These are phyloP conservation scores for Conops quadrifasciatus DNA, from an alignment of 2,888 invertebrate genomes.

Conservation along the genomic window DNA sequence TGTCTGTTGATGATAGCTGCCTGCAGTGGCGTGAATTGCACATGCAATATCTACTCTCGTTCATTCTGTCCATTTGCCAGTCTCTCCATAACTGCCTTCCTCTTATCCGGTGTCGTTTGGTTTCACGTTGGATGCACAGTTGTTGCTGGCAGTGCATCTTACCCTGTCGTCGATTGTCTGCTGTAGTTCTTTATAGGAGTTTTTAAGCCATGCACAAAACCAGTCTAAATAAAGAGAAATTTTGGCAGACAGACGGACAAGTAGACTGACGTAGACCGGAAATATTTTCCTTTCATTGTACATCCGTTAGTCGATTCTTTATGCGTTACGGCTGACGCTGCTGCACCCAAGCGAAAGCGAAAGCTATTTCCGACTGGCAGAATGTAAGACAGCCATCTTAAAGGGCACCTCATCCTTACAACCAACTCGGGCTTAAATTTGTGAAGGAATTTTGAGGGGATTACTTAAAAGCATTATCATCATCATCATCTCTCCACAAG, in stretches of 20 bases:
- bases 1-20: constrained; percentile 1
- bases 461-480: not conserved
- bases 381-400: not conserved
- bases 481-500: too few species aligned
- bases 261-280: not conserved
- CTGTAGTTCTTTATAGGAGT: too few species aligned
- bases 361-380: constrained; percentile 9
- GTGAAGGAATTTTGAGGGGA: too few species aligned
- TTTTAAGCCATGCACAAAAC: not conserved
- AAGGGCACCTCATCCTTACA: not conserved
- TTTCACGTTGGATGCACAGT: too few species aligned
- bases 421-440: too few species aligned
- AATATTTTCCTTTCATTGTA: constrained; percentile 5
- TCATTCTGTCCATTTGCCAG: not conserved
- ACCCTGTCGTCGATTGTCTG: too few species aligned
- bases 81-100: not conserved
- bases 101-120: too few species aligned
- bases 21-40: constrained; percentile 15
- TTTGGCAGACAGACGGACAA: not conserved
- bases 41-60: not conserved
- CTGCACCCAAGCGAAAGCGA: constrained; percentile 15
- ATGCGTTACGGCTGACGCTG: not conserved
- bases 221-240: not conserved
- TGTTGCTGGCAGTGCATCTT: too few species aligned
- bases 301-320: not conserved